Conservation (phyloP, 2,888 invertebrate genomes). For the Belgica antarctica region DNA sequence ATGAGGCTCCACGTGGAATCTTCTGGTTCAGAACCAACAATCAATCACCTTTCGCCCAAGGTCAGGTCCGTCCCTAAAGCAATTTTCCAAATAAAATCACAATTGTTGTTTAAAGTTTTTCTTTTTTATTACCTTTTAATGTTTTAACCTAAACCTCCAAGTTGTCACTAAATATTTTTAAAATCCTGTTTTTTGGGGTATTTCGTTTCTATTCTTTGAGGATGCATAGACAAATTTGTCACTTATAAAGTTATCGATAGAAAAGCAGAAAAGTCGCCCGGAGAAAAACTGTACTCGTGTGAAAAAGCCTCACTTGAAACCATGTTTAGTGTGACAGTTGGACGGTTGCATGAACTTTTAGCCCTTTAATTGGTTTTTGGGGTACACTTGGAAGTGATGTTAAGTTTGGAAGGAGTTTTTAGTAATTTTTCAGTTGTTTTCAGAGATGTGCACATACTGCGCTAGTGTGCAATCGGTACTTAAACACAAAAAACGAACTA, state of each 20-base stretch:
- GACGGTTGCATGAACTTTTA: background rate
- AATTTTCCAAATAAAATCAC: no score
- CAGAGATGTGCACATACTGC: no score
- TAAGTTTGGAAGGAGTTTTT: no score
- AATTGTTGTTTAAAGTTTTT: no score
- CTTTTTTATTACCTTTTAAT: background rate
- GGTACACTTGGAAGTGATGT: background rate
- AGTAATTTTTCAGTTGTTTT: no score
- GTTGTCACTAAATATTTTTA: slow-evolving; percentile 29
- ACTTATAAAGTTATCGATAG: background rate
- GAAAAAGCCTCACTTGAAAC: background rate
- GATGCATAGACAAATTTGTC: background rate
- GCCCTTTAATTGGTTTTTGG: background rate
- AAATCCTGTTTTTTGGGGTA: background rate
- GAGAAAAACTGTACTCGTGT: background rate
- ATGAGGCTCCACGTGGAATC: background rate
- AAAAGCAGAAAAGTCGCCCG: slow-evolving; percentile 2
- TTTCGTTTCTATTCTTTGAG: slow-evolving; percentile 8
- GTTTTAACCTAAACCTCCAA: slow-evolving; percentile 11
- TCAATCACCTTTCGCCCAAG: slow-evolving; percentile 7
- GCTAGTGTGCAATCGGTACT: no score
- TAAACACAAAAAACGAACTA: no score
- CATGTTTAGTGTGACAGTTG: background rate
- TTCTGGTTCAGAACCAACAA: background rate
- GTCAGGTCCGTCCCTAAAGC: no score